Base-by-base conservation (phyloP, 2,888 invertebrate species). In the Apamea sordens region DNA sequence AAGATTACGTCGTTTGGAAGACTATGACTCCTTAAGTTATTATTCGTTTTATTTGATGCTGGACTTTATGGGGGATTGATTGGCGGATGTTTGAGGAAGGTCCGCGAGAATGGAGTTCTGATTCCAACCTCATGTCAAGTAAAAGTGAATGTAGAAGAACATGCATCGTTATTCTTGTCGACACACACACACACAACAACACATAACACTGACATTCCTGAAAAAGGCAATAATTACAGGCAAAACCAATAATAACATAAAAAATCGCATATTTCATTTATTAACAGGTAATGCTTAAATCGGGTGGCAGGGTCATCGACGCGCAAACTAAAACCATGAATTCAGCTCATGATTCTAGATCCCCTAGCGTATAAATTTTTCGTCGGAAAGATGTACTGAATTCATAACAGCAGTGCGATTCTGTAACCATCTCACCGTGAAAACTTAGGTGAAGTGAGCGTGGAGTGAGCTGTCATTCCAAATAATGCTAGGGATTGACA, bases 21-120 rank as follows among this genome's bases (percentile, higher is more conserved):
- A 71, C 68, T 69, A 86, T 71, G 76, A 80, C 86, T 80, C 75
- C 61, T 77, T 73, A 76, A 86, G 68, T 86, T 79, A 80, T 77
- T 80, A 41, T 86, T 75, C 70, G 65, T 84, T 84, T 87, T 70
- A 84, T 83, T 63, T 53, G 84, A 83, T 79, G 59, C 56, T 65
- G 64, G 68, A 69, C 84, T 84, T 85, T 74, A 64, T 63, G 50
- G 76, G 24, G 50, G 68, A 87, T 85, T 77, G 74, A 63, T n/a
- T n/a, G n/a, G n/a, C n/a, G n/a, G 44, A 76, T 84, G 71, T 76
- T 84, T 71, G 41, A 73, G n/a, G 36, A 61, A 70, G n/a, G 47
- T 41, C 32, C 6, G 15, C 18, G 44, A 11, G n/a, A n/a, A 64
- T 74, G 59, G 50, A 56, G 63, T 56, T 79, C 76, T 84, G 71